Conservation (phyloP, 1,140 invertebrate species). For the Rhopalosiphum maidis region DNA sequence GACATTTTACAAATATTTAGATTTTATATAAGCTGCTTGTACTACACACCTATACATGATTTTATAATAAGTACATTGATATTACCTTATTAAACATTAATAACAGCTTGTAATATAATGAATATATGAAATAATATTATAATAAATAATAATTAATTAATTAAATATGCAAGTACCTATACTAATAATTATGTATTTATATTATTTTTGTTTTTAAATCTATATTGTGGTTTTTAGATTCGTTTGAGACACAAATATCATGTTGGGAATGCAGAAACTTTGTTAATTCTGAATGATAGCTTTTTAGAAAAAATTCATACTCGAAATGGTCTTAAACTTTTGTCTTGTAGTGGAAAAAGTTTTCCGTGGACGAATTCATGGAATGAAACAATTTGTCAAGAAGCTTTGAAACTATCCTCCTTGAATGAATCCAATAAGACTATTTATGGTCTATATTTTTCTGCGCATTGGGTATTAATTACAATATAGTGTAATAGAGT, state of each 20-base stretch:
- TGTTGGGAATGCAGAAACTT: conserved; percentile 34
- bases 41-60: too few species aligned
- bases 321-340: conserved; percentile 68
- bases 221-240: conserved; percentile 25
- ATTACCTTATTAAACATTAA: too few species aligned
- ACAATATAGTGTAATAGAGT: neutral
- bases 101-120: too few species aligned
- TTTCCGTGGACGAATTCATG: conserved; percentile 68
- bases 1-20: too few species aligned
- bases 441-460: conserved; percentile 80
- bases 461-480: conserved; percentile 77
- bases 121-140: too few species aligned
- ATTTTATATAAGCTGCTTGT: too few species aligned
- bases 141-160: too few species aligned
- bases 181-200: neutral
- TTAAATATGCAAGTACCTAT: too few species aligned
- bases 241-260: conserved; percentile 42
- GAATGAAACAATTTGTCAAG: conserved; percentile 65
- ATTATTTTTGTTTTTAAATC: neutral
- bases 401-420: conserved; percentile 67
- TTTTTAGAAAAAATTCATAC: conserved; percentile 68
- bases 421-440: conserved; percentile 65
- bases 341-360: conserved; percentile 70
- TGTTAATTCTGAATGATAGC: conserved; percentile 17
- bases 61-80: too few species aligned